phyloP scores from a whole-genome alignment of 2,113 vertebrate genomes.

The Lucifuga dentata region DNA sequence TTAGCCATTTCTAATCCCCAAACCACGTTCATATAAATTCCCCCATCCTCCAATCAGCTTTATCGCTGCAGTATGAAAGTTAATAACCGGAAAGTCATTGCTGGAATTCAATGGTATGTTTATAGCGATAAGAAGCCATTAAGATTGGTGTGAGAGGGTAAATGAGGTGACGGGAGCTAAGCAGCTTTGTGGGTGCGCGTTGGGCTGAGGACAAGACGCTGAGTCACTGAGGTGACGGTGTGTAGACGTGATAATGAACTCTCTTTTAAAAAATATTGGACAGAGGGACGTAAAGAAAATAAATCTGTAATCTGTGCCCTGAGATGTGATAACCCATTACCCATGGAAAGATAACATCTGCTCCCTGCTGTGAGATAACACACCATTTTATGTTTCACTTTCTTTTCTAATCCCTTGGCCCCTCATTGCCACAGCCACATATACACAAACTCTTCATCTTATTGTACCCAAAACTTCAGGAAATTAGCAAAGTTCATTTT shows the following conservation, averaged over 20 bases:
- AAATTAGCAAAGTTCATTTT: slow-evolving; percentile 60
- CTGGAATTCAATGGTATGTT: slow-evolving; percentile 65
- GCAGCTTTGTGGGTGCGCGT: slow-evolving; percentile 63
- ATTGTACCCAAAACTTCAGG: slow-evolving; percentile 51
- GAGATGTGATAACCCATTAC: slow-evolving; percentile 76
- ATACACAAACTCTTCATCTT: slow-evolving; percentile 70
- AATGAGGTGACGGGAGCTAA: slow-evolving; percentile 65
- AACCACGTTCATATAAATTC: slow-evolving; percentile 37
- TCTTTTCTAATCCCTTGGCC: slow-evolving; percentile 65
- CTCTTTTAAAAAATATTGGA: slow-evolving; percentile 58
- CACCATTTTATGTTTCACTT: slow-evolving; percentile 69
- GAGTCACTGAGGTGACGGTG: slow-evolving; percentile 70
- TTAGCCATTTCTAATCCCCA: slow-evolving; percentile 59
- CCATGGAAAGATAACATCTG: slow-evolving; percentile 76
- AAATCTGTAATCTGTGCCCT: slow-evolving; percentile 68
- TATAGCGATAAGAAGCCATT: slow-evolving; percentile 62
- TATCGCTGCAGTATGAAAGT: slow-evolving; percentile 55
- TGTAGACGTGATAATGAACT: slow-evolving; percentile 73
- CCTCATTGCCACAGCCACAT: slow-evolving; percentile 41
- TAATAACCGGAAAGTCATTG: slow-evolving; percentile 62
- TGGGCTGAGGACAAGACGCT: slow-evolving; percentile 40
- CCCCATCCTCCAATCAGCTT: slow-evolving; percentile 55
- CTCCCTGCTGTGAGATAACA: slow-evolving; percentile 59
- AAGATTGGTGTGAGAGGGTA: slow-evolving; percentile 62
- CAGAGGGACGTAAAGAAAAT: slow-evolving; percentile 58